Percentiles rank a stretch among this genome's conserved stretches.
Evolutionary conservation across 92 coral and sea anemone species (phyloP).

Genomic region (Anthopleura xanthogrammica): DNA sequence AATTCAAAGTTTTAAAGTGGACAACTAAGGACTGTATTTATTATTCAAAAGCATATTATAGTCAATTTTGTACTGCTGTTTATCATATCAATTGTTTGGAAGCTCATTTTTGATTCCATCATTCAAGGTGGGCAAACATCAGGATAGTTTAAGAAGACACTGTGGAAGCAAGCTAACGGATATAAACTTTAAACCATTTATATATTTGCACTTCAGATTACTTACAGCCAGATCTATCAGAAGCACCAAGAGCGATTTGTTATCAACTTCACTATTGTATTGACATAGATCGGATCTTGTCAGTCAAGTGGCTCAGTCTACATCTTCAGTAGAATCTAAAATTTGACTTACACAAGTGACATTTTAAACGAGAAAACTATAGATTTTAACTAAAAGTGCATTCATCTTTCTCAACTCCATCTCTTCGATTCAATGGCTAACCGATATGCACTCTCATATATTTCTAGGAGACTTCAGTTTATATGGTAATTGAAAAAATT

Average conservation of each 20-base stretch:
- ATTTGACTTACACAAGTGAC: background rate
- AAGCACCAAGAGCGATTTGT: no score
- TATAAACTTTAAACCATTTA: background rate
- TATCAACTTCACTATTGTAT: no score
- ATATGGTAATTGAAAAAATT: no score
- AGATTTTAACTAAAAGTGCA: background rate
- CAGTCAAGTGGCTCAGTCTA: background rate
- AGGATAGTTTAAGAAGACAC: no score
- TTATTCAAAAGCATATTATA: background rate
- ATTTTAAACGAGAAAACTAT: no score
- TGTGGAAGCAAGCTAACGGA: background rate
- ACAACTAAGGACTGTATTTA: background rate
- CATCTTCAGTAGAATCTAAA: background rate
- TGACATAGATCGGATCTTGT: background rate
- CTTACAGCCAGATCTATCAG: background rate
- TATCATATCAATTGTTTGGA: no score
- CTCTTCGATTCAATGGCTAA: no score
- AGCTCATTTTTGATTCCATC: background rate
- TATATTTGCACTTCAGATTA: background rate
- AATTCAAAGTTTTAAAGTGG: background rate
- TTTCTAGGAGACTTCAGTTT: background rate
- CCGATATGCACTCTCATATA: background rate
- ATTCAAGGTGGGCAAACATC: no score
- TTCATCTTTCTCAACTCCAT: no score
- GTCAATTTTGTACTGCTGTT: background rate